Percentiles rank a stretch among this genome's conserved stretches.
Evolutionary conservation across 2,797 vertebrate genomes (phyloP).

Genomic region (Lepilemur septentrionalis): DNA sequence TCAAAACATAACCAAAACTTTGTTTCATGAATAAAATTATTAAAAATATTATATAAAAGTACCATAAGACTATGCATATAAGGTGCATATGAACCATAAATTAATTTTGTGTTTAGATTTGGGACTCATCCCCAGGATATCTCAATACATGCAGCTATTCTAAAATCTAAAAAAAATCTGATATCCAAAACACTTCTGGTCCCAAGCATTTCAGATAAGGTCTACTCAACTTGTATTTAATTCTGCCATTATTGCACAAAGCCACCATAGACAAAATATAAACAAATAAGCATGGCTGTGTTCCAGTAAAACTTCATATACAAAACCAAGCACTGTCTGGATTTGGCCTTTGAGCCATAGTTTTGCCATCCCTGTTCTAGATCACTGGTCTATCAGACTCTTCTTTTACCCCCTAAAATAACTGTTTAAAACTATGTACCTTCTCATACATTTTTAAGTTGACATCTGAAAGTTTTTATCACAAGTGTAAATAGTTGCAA

Average conservation of each 20-base stretch:
- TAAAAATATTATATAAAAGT: neutral
- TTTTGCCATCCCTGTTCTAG: neutral
- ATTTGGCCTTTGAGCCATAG: neutral
- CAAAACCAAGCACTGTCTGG: neutral
- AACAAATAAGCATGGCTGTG: neutral
- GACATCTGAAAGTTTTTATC: neutral
- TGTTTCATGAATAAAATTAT: neutral
- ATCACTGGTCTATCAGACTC: neutral
- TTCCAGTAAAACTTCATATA: neutral
- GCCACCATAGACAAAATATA: neutral
- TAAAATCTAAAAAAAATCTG: neutral
- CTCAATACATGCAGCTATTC: neutral
- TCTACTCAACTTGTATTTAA: neutral
- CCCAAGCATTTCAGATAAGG: neutral
- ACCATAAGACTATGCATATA: neutral
- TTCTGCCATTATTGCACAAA: neutral
- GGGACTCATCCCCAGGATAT: neutral
- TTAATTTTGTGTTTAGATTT: neutral
- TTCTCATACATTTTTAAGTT: slow-evolving; percentile 12
- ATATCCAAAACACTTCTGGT: neutral
- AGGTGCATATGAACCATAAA: neutral
- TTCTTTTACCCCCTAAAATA: neutral
- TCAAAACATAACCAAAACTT: neutral
- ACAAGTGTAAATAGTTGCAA: neutral
- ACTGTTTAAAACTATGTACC: neutral